Conservation (phyloP, 2,113 vertebrate genomes). For the Cheirogaleus medius region DNA sequence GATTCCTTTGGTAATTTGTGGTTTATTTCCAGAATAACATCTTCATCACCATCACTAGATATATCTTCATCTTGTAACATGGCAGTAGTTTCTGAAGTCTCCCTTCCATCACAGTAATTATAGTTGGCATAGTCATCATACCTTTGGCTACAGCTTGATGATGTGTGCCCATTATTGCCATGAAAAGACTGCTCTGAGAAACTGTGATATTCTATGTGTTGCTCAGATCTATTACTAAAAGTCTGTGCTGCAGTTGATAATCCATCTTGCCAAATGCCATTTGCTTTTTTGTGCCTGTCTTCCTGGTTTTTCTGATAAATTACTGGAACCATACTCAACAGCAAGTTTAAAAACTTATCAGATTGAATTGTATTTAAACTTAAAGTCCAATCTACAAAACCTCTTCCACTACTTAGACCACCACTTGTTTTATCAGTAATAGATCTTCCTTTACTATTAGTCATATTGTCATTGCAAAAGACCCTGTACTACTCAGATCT, state of each 20-base stretch:
- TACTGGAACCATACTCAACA: conserved; percentile 95
- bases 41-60: conserved; percentile 80
- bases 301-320: conserved; percentile 94
- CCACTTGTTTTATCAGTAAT: conserved; percentile 77
- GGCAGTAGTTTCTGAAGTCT: conserved; percentile 88
- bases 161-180: conserved; percentile 82
- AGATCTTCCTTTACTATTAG: conserved; percentile 86
- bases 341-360: conserved; percentile 88
- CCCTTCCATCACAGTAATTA: conserved; percentile 87
- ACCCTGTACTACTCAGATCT: conserved; percentile 66
- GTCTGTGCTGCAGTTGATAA: conserved; percentile 83
- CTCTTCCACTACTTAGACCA: conserved; percentile 76
- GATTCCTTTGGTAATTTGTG: conserved; percentile 92
- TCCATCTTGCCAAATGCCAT: conserved; percentile 86
- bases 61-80: conserved; percentile 86
- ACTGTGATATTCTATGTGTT: conserved; percentile 87
- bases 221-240: conserved; percentile 87
- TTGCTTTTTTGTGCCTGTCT: conserved; percentile 92
- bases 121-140: conserved; percentile 85
- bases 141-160: conserved; percentile 83
- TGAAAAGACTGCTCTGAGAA: conserved; percentile 87
- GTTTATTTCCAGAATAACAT: conserved; percentile 79
- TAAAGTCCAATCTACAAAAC: conserved; percentile 86
- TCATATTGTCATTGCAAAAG: conserved; percentile 85
- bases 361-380: conserved; percentile 89